Percentiles rank a stretch among this genome's conserved stretches.
phyloP scores from a whole-genome alignment of 1,140 invertebrate species.

The roundworm (Caenorhabditis elegans) region DNA sequence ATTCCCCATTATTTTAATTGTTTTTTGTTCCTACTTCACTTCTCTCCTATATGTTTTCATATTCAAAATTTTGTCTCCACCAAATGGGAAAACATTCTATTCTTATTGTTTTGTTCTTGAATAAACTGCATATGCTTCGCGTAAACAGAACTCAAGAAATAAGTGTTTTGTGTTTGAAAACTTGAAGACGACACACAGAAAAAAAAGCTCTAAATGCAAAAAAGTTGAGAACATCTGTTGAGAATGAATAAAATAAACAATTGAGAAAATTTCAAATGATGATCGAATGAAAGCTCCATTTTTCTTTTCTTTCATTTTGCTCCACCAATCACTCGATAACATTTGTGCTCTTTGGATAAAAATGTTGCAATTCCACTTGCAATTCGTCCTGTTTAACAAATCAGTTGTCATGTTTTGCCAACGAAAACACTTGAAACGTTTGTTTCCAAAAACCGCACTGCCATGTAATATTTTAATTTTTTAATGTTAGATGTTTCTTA shows the following conservation, averaged over 20 bases:
- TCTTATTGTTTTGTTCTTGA: conserved; percentile 19
- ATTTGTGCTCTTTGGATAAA: neutral
- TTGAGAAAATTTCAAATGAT: neutral
- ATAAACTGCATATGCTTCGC: conserved; percentile 29
- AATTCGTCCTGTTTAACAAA: neutral
- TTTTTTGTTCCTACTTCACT: neutral
- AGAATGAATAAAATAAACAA: conserved; percentile 22
- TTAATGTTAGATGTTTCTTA: too few species aligned
- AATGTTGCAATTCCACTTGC: neutral
- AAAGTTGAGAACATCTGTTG: neutral
- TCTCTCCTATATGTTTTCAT: neutral
- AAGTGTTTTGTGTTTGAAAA: neutral
- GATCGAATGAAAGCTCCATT: neutral
- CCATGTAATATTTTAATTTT: too few species aligned
- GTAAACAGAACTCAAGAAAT: neutral
- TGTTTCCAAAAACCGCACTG: neutral
- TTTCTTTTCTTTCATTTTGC: neutral
- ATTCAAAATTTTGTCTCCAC: neutral
- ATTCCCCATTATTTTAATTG: neutral
- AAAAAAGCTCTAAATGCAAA: neutral
- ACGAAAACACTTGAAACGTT: neutral
- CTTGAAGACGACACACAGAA: too few species aligned
- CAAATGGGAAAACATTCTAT: neutral
- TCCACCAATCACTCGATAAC: conserved; percentile 3
- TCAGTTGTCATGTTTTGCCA: neutral